phyloP scores from a whole-genome alignment of 2,113 vertebrate genomes.

The Brachyistius frenatus region DNA sequence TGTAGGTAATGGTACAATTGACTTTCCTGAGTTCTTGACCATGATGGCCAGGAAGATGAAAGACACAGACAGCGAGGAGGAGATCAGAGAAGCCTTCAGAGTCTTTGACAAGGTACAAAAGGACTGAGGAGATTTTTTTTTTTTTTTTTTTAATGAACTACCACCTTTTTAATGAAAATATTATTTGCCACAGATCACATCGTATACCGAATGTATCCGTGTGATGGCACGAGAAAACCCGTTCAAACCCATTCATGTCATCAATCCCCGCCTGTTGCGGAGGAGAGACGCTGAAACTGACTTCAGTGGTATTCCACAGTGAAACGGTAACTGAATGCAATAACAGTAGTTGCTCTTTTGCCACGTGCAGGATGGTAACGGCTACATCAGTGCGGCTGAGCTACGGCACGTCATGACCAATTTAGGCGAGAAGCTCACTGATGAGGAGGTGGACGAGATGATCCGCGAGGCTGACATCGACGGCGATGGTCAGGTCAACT shows the following conservation, averaged over 20 bases:
- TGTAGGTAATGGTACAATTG: conserved; percentile 91
- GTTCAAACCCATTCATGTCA: too few relatives aligned
- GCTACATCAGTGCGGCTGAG: conserved; percentile 92
- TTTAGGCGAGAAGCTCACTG: conserved; percentile 92
- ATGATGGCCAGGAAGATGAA: conserved; percentile 97
- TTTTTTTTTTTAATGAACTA: too few relatives aligned
- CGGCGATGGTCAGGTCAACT: conserved; percentile 93
- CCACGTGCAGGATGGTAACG: conserved; percentile 87
- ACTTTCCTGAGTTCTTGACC: conserved; percentile 93
- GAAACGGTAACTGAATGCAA: too few relatives aligned
- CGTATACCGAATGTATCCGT: background rate
- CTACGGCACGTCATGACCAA: conserved; percentile 94
- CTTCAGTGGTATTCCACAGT: too few relatives aligned
- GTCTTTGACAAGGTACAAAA: conserved; percentile 91
- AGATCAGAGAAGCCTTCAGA: conserved; percentile 92
- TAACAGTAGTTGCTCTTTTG: background rate
- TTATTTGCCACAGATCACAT: background rate
- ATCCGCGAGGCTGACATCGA: conserved; percentile 94
- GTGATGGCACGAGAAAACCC: background rate
- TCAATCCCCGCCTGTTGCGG: too few relatives aligned
- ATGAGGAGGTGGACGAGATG: conserved; percentile 94
- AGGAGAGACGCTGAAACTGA: too few relatives aligned
- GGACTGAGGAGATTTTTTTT: background rate
- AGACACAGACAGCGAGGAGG: conserved; percentile 93
- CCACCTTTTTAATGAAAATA: too few relatives aligned